Evolutionary conservation across 2,797 vertebrate species (phyloP).

Genomic region (Danio albolineatus): DNA sequence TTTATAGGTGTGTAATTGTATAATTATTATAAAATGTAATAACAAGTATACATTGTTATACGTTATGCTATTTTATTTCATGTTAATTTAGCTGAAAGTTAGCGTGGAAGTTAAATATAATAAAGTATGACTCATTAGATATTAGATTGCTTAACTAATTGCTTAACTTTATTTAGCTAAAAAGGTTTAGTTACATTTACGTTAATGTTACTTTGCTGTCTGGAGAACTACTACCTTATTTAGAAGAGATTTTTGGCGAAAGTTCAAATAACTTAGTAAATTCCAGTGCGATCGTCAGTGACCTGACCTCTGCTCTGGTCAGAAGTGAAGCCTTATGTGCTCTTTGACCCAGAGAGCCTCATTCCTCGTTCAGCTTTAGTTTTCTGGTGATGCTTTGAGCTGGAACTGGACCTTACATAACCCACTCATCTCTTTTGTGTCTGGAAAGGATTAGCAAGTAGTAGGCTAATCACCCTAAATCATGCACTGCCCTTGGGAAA

Average conservation of each 20-base stretch:
- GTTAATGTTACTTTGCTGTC: not conserved
- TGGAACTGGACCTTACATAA: conserved; percentile 57
- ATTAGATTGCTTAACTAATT: too few species aligned
- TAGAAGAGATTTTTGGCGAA: not conserved
- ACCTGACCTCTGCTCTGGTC: conserved; percentile 34
- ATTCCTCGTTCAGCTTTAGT: conserved; percentile 19
- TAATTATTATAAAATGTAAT: too few species aligned
- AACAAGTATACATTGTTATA: too few species aligned
- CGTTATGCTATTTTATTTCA: too few species aligned
- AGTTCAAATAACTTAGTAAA: conserved; percentile 12
- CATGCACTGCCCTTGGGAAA: conserved; percentile 3
- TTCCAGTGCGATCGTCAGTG: conserved; percentile 18
- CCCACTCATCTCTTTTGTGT: conserved; percentile 76
- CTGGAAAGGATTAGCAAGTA: conserved; percentile 75
- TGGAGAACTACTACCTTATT: not conserved
- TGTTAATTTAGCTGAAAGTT: too few species aligned
- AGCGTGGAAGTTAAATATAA: too few species aligned
- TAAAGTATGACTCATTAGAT: not conserved
- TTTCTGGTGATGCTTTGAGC: conserved; percentile 16
- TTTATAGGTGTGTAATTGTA: too few species aligned
- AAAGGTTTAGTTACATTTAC: too few species aligned
- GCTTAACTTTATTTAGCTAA: too few species aligned
- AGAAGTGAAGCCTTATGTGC: conserved; percentile 35
- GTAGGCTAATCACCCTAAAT: conserved; percentile 71
- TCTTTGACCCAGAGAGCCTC: conserved; percentile 18